Evolutionary conservation across 2,888 invertebrate species (phyloP), one percentile per base, ranked within the genome.

Genomic region (Steinernema hermaphroditum): DNA sequence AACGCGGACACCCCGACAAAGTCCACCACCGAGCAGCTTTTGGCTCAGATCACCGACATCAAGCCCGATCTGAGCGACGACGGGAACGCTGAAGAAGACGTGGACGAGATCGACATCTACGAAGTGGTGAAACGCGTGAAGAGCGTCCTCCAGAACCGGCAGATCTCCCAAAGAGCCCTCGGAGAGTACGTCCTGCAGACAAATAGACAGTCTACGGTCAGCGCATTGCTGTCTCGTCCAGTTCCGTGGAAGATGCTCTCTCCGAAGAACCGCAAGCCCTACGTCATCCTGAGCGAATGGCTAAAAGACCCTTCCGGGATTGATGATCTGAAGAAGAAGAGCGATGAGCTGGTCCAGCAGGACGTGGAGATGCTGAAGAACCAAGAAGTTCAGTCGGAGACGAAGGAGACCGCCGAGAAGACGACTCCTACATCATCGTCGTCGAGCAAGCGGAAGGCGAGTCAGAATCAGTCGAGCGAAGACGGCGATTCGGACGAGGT

Each of bases 161-260:
- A 88, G 46, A 88, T 98, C 86, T 96, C 96, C 83, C 97, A 98
- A 89, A 91, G 97, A 90, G 91, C 14, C 14, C 97, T 98, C 86
- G 98, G 97, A 12, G 97, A 98, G 89, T 95, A 94, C 0, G 96
- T 98, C 2, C 90, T 98, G 16, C 96, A 96, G 29, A 62, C 34
- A 16, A 62, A 29, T 16, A 22, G 62, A 4, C 62, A 62, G n/a
- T 62, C 0, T 90, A 87, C 96, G 1, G 96, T 96, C 14, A 96
- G 95, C 85, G 98, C 98, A 88, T 90, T 98, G 76, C 90, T 98
- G 8, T 95, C 96, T 76, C 96, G 96, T 88, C 97, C 97, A 2
- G 97, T 97, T 86, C 96, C 96, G 0, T 97, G 97, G 96, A 95
- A 95, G 87, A 95, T 96, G 95, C 90, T 97, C 72, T 96, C 95